These are phyloP conservation scores for Lasaia peninsularis DNA, from an alignment of 1,140 invertebrate species.

Conservation along the genomic window DNA sequence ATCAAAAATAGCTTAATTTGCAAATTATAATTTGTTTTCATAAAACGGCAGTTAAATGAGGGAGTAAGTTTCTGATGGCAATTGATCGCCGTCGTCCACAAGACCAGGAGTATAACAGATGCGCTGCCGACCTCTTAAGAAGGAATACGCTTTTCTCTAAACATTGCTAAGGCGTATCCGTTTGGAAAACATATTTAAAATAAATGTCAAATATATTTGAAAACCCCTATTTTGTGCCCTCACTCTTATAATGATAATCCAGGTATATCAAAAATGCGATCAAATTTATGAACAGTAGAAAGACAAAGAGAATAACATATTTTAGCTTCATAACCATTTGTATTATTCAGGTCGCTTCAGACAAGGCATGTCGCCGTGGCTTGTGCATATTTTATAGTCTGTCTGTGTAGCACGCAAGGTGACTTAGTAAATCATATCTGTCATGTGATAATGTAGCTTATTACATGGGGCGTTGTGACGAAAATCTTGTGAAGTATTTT, in stretches of 20 bases:
- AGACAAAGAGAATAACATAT: constrained; percentile 11
- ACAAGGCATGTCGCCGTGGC: constrained; percentile 2
- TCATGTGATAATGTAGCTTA: constrained; percentile 1
- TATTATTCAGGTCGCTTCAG: constrained; percentile 9
- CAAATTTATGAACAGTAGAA: constrained; percentile 2
- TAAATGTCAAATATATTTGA: no score
- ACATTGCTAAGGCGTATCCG: no score
- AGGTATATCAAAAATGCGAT: constrained; percentile 1
- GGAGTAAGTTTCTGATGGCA: no score
- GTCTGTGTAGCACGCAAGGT: constrained; percentile 7
- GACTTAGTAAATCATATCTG: constrained; percentile 1
- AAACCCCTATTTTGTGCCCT: not conserved
- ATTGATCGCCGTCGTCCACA: no score
- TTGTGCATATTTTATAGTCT: constrained; percentile 3
- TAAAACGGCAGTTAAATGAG: no score
- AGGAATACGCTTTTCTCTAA: no score
- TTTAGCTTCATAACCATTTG: constrained; percentile 6
- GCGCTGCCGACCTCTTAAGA: no score
- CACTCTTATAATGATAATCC: not conserved
- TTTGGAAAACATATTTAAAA: no score
- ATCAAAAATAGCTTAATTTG: no score
- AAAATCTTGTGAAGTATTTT: not conserved
- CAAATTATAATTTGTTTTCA: no score
- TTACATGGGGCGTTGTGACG: not conserved
- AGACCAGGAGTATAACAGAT: no score